phyloP scores from a whole-genome alignment of 1,140 invertebrate genomes.

The Cyclina sinensis region DNA sequence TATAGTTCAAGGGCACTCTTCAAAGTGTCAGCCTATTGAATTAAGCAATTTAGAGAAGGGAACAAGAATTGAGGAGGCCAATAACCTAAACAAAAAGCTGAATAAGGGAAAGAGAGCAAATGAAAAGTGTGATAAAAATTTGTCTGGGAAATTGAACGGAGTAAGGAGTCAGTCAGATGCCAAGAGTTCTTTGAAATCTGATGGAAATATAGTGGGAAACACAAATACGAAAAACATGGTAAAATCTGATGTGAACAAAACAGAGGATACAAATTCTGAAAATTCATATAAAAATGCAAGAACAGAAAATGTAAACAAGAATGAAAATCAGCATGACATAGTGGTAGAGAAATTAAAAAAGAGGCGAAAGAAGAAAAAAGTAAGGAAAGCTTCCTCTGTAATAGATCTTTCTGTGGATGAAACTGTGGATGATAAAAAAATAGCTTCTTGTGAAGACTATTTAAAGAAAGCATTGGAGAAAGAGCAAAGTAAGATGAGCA shows the following conservation, averaged over 20 bases:
- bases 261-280: neutral
- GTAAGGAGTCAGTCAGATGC: neutral
- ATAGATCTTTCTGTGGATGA: constrained; percentile 39
- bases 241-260: neutral
- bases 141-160: neutral
- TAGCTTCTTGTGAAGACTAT: constrained; percentile 23
- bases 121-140: neutral
- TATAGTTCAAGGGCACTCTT: neutral
- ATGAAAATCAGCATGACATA: neutral
- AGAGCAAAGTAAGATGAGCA: neutral
- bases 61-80: neutral
- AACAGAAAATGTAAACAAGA: neutral
- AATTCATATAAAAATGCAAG: neutral
- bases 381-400: constrained; percentile 42
- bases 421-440: constrained; percentile 10
- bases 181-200: neutral
- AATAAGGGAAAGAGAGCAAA: constrained; percentile 10
- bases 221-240: neutral
- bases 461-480: constrained; percentile 53
- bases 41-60: neutral
- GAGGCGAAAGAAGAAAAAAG: constrained; percentile 56
- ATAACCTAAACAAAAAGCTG: neutral
- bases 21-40: neutral
- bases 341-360: constrained; percentile 30
- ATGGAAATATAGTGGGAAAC: neutral